These are phyloP conservation scores for Eulimnadia texana DNA, from an alignment of 1,140 invertebrate genomes.

Conservation along the genomic window DNA sequence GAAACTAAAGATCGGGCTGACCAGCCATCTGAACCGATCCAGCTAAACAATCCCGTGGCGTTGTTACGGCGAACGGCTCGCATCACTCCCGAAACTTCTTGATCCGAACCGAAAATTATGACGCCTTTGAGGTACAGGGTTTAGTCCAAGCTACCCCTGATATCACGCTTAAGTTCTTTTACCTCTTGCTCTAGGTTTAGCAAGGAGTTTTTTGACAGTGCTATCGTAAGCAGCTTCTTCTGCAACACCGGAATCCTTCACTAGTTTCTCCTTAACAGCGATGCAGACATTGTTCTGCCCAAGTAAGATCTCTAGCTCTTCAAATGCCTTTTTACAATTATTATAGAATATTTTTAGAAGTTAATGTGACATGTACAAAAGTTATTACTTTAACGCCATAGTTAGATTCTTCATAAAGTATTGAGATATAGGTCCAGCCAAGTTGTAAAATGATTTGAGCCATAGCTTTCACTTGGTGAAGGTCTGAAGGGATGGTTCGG, in stretches of 20 bases:
- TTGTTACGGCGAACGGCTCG: constrained; percentile 67
- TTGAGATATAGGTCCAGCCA: constrained; percentile 85
- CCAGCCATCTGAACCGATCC: constrained; percentile 42
- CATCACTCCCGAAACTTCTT: constrained; percentile 91
- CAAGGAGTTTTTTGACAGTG: constrained; percentile 65
- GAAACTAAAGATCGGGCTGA: constrained; percentile 29
- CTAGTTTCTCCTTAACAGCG: constrained; percentile 80
- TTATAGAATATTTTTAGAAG: not conserved
- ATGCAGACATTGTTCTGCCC: constrained; percentile 74
- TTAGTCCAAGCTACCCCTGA: too few relatives aligned
- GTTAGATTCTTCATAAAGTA: constrained; percentile 92
- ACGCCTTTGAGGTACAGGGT: too few relatives aligned
- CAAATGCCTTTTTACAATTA: constrained; percentile 64
- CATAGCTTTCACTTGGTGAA: constrained; percentile 89
- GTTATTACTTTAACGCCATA: constrained; percentile 79
- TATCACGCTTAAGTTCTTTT: constrained; percentile 92
- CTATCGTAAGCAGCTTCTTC: constrained; percentile 69
- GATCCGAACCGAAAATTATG: constrained; percentile 89
- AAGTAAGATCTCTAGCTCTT: constrained; percentile 73
- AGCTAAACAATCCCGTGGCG: constrained; percentile 33
- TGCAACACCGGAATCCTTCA: constrained; percentile 89
- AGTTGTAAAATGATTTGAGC: constrained; percentile 77
- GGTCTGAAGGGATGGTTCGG: constrained; percentile 85
- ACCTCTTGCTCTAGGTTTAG: constrained; percentile 70
- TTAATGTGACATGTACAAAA: not conserved